Conservation (phyloP, 2,797 vertebrate genomes). For the Sebastes dallii region DNA sequence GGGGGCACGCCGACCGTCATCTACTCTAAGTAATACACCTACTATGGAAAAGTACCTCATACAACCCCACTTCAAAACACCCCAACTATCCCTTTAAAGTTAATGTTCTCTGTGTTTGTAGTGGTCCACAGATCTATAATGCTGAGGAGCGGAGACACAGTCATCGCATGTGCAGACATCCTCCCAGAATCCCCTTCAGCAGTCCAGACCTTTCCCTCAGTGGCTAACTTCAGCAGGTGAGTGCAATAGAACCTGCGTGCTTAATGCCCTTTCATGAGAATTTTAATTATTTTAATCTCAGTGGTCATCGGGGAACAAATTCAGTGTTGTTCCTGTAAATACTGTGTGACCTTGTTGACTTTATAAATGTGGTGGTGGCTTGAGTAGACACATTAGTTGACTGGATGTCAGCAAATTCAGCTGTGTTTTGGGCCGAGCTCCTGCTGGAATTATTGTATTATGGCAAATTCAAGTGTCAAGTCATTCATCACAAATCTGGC, state of each 20-base stretch:
- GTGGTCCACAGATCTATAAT: slow-evolving; percentile 77
- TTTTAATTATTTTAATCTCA: not conserved
- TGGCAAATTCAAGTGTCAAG: no score
- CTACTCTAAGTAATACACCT: no score
- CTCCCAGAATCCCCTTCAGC: slow-evolving; percentile 74
- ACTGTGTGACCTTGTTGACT: no score
- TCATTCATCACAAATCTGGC: no score
- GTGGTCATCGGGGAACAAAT: not conserved
- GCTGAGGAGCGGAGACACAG: slow-evolving; percentile 45
- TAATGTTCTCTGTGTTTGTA: slow-evolving; percentile 42
- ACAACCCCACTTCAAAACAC: no score
- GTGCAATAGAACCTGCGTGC: not conserved
- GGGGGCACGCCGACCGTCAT: no score
- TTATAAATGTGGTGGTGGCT: not conserved
- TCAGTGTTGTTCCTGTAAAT: not conserved
- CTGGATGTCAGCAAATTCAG: not conserved
- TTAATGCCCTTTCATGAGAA: not conserved
- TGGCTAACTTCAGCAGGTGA: slow-evolving; percentile 75
- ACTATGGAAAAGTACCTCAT: no score
- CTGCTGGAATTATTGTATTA: no score
- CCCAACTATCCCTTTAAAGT: not conserved
- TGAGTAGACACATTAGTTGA: not conserved
- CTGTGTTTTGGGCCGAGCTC: not conserved
- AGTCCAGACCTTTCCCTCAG: slow-evolving; percentile 71
- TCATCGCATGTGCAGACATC: slow-evolving; percentile 76